These are phyloP conservation scores for Huso huso DNA, from an alignment of 2,797 vertebrate species.

Conservation along the genomic window DNA sequence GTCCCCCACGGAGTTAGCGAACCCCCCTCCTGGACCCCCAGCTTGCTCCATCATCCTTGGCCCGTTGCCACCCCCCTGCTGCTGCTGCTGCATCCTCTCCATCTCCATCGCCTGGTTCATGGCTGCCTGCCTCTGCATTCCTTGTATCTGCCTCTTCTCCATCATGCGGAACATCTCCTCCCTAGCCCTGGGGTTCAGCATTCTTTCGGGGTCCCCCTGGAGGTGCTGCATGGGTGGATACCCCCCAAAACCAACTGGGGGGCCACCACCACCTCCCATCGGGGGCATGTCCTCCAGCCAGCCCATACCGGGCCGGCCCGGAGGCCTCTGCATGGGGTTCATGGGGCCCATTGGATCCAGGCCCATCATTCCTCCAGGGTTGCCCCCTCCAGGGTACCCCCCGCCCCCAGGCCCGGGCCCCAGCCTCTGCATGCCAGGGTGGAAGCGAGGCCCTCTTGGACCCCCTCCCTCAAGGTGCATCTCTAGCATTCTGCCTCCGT, in stretches of 20 bases:
- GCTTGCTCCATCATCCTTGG: constrained; percentile 52
- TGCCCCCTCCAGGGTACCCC: constrained; percentile 44
- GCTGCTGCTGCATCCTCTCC: constrained; percentile 73
- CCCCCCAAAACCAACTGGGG: constrained; percentile 50
- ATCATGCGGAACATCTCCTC: constrained; percentile 87
- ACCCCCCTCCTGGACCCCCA: constrained; percentile 40
- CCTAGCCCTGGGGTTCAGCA: constrained; percentile 62
- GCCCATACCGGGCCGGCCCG: constrained; percentile 69
- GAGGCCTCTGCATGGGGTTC: constrained; percentile 69
- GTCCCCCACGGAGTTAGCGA: constrained; percentile 59
- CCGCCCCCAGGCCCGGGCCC: constrained; percentile 44
- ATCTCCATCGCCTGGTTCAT: constrained; percentile 69
- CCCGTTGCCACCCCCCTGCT: constrained; percentile 30
- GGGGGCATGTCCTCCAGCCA: constrained; percentile 85
- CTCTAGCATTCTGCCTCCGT: constrained; percentile 50
- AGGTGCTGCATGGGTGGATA: constrained; percentile 46
- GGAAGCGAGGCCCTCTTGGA: constrained; percentile 71
- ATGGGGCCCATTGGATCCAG: constrained; percentile 63
- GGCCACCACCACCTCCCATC: constrained; percentile 72
- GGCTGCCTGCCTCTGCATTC: constrained; percentile 65
- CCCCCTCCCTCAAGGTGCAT: constrained; percentile 66
- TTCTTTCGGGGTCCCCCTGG: constrained; percentile 75
- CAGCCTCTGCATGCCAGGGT: constrained; percentile 73
- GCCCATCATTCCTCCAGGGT: constrained; percentile 66
- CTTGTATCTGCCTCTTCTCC: constrained; percentile 76